Conservation (phyloP, 1,140 invertebrate species). For the Ooceraea biroi region DNA sequence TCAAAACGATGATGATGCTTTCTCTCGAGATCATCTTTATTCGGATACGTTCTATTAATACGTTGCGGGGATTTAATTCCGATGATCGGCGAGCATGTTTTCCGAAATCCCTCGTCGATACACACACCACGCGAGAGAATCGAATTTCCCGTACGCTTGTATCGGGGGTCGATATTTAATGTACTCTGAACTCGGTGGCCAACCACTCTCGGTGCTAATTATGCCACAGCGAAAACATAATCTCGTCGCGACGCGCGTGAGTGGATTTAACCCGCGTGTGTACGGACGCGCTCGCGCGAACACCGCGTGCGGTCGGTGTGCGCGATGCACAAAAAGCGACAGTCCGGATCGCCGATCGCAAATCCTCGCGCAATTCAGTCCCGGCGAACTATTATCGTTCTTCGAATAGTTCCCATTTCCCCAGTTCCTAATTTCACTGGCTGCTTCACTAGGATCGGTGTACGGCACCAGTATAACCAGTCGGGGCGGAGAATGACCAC, state of each 20-base stretch:
- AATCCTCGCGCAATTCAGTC: slow-evolving; percentile 68
- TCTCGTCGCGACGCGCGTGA: slow-evolving; percentile 68
- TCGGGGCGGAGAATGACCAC: background rate
- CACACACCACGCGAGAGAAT: slow-evolving; percentile 39
- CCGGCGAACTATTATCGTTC: slow-evolving; percentile 20
- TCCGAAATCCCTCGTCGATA: slow-evolving; percentile 33
- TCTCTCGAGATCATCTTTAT: too few species aligned
- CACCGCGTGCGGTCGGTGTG: slow-evolving; percentile 56
- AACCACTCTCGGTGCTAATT: slow-evolving; percentile 69
- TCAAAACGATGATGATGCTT: too few species aligned
- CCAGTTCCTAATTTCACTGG: slow-evolving; percentile 44
- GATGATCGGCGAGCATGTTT: slow-evolving; percentile 55
- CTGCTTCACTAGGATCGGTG: slow-evolving; percentile 1
- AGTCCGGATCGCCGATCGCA: slow-evolving; percentile 24
- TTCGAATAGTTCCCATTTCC: slow-evolving; percentile 53
- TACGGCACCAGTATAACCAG: slow-evolving; percentile 7
- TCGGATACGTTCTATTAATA: too few species aligned
- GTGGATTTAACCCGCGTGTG: slow-evolving; percentile 58
- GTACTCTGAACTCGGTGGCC: slow-evolving; percentile 57
- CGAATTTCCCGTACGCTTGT: slow-evolving; percentile 54
- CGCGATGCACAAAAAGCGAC: slow-evolving; percentile 54
- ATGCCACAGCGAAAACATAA: slow-evolving; percentile 71
- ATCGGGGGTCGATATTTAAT: slow-evolving; percentile 65
- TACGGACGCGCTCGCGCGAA: too few species aligned
- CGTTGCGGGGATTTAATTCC: slow-evolving; percentile 25